Evolutionary conservation across 2,113 vertebrate genomes (phyloP), one percentile per base, ranked within the genome.

Genomic region (Sapajus apella): DNA sequence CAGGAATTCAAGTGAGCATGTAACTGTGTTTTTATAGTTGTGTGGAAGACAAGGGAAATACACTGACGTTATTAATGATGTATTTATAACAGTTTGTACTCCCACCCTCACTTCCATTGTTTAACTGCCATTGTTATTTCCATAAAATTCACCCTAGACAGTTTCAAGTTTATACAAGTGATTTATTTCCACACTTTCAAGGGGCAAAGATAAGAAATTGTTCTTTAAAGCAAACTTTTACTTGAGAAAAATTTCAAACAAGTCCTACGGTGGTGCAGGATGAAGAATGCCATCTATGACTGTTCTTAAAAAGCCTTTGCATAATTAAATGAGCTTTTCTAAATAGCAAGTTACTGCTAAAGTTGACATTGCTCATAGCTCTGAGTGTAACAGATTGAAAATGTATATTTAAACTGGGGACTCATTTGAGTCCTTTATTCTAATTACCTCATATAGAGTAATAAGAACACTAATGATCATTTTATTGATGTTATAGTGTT

Each of bases 1-100:
- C 98, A 99, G 98, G 98, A 99, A 99, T 99, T 99, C 96, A 89
- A 98, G 97, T 84, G 96, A 94, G 98, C 96, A 88, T 96, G 96
- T 88, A 96, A 95, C 96, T 95, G 98, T 92, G 96, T 87, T 95
- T 98, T 97, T 98, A 98, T 98, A 98, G 73, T 77, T 95, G 84
- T 97, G 97, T 98, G 97, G 98, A 98, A 98, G 98, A 98, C 96
- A 98, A 94, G 97, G 98, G 98, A 99, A 99, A 98, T 97, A 95
- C 95, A 80, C 94, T 99, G 99, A 99, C 98, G 98, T 98, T 93
- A 91, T 98, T 98, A 96, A 97, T 91, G 96, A 97, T 98, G 96
- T 98, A 98, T 99, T 99, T 99, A 98, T 98, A 99, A 98, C 97
- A 18, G 23, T 92, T 81, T 56, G 94, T 95, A 97, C 97, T 93